Evolutionary conservation across 2,888 invertebrate species (phyloP).

Genomic region (Drosophila helvetica): DNA sequence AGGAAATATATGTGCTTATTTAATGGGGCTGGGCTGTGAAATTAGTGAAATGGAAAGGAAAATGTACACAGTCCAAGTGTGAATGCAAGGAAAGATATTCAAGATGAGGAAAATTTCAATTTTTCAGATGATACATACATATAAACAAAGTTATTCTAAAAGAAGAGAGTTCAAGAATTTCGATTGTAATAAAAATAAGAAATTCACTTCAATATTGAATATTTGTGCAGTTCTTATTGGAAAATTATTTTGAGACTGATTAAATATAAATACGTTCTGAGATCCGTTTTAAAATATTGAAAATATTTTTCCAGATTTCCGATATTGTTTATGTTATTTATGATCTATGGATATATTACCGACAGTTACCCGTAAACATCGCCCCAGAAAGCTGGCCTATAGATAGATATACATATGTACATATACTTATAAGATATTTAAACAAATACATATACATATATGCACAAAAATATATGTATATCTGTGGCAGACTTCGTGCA

Average conservation of each 20-base stretch:
- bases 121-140: too few relatives aligned
- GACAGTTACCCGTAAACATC: slow-evolving; percentile 37
- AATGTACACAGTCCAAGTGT: neutral
- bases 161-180: neutral
- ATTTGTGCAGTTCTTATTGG: neutral
- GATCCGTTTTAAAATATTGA: neutral
- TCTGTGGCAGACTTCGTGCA: slow-evolving; percentile 33
- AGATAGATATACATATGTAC: slow-evolving; percentile 37
- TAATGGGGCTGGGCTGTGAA: too few relatives aligned
- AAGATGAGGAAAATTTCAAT: too few relatives aligned
- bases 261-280: neutral
- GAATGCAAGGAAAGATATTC: too few relatives aligned
- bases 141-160: too few relatives aligned
- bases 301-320: slow-evolving; percentile 21
- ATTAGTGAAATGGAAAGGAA: too few relatives aligned
- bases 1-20: neutral
- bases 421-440: slow-evolving; percentile 29
- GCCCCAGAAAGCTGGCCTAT: slow-evolving; percentile 44
- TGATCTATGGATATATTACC: slow-evolving; percentile 31
- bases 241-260: neutral
- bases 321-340: slow-evolving; percentile 34
- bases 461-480: slow-evolving; percentile 26
- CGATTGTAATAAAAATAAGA: neutral
- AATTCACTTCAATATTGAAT: neutral
- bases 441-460: slow-evolving; percentile 23